Base-by-base conservation (phyloP, 2,888 invertebrate species). In the Eilema depressum region DNA sequence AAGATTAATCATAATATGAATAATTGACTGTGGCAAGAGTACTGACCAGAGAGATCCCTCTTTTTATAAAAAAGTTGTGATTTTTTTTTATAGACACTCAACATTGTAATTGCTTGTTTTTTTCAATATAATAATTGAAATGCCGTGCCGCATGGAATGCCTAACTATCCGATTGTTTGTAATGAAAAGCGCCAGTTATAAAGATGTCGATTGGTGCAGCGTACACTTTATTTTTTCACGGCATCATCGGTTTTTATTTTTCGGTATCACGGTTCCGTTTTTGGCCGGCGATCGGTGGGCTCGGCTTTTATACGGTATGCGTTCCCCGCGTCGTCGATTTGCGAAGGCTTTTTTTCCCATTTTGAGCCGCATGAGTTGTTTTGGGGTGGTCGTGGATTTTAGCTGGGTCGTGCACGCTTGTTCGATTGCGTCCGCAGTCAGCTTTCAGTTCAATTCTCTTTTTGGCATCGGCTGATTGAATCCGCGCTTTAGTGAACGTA, bases 251-350 rank as follows among this genome's bases (percentile, higher is more conserved):
- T 92, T 92, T 95, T 94, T 95, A 95, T 94, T 95, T 95, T 92
- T 95, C 90, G 95, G 95, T 95, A 95, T 95, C 94, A 93, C 94
- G 88, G 94, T 91, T 91, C 93, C 95, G 94, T 91, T 94, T 94
- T 94, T 94, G 94, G 95, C 91, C 91, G 89, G 86, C 93, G 89
- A 94, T 93, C 92, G 93, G 92, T 85, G 85, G 88, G 92, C 87
- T 93, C 88, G 91, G 92, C 92, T 93, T 95, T 94, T 92, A 92
- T 93, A 91, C 92, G 92, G 92, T 92, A 94, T 88, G 90, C 90
- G 89, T 88, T 88, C 86, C 86, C 82, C 84, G 88, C 90, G 92
- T 90, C 90, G 92, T 90, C 94, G 94, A 94, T 92, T 94, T 94
- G 94, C 84, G 90, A 90, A 91, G 89, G 87, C 89, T 90, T 94